Evolutionary conservation across 2,888 invertebrate species (phyloP), one percentile per base, ranked within the genome.

Genomic region (Palloptera scutellata): DNA sequence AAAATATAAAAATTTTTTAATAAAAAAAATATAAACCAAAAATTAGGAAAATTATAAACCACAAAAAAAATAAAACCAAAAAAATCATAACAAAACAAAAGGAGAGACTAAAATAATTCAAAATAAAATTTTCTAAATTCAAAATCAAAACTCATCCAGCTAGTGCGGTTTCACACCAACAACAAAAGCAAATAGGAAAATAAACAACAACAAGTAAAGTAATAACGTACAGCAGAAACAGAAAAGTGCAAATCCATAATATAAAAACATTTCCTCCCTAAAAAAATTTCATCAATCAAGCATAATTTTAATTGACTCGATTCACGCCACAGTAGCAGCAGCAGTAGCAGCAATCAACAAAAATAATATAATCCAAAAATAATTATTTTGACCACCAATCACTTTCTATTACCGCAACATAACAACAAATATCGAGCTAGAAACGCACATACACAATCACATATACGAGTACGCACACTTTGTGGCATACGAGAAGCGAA

Each of bases 1-100:
- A 54, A 68, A 67, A 68, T 67, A 60, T 40, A 17, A 60, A 59
- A 70, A 64, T 61, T 55, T 64, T 65, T 72, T 63, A 68, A 60
- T 68, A 45, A 57, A 68, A 71, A 61, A 59, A 58, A 67, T 65
- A 62, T 57, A 65, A 64, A 67, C 67, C 70, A 61, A 66, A 67
- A 52, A 54, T 67, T 66, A 70, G 69, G 68, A 68, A 62, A 58
- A 69, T 69, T 61, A 64, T 48, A 30, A 30, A 4, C 1, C 48
- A 48, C 2, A 48, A 8, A 48, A 48, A 3, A 48, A 11, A 52
- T 11, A 67, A n/a, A 60, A 65, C 64, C 61, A 69, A 62, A 63
- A 70, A 62, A 61, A 61, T 42, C 41, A 64, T 20, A 13, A 48
- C 65, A 62, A 66, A 66, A 58, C 30, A 53, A 51, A 45, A 59